Conservation (phyloP, 2,113 vertebrate genomes). For the Galeopterus variegatus region DNA sequence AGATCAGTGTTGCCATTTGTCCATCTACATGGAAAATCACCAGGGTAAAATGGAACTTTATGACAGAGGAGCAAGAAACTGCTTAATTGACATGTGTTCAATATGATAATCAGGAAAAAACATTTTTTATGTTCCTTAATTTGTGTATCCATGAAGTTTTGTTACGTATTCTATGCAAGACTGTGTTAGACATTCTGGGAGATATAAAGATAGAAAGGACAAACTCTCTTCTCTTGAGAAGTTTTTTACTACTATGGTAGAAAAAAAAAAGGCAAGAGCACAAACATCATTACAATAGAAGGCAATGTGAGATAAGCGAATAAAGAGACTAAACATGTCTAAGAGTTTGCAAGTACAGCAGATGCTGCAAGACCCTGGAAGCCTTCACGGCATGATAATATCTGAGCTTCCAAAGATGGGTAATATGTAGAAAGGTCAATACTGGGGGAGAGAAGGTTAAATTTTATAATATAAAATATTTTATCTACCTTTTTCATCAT, state of each 20-base stretch:
- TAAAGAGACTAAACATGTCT: neutral
- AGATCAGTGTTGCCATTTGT: constrained; percentile 63
- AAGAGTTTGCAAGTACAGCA: neutral
- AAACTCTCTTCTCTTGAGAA: constrained; percentile 46
- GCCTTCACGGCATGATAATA: neutral
- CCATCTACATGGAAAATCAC: constrained; percentile 67
- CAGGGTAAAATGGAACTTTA: constrained; percentile 6
- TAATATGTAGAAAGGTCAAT: neutral
- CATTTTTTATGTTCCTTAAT: neutral
- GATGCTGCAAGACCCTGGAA: neutral
- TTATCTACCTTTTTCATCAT: neutral
- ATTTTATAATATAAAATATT: constrained; percentile 54
- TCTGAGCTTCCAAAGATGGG: neutral
- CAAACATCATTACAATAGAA: neutral
- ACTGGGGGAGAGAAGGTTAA: neutral
- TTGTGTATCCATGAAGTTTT: neutral
- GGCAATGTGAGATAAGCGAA: neutral
- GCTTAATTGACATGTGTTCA: constrained; percentile 10
- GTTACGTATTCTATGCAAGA: neutral
- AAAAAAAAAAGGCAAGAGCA: neutral
- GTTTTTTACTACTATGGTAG: neutral
- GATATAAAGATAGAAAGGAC: constrained; percentile 32
- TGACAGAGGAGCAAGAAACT: constrained; percentile 31
- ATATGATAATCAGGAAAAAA: neutral
- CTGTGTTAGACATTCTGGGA: neutral